Evolutionary conservation across 1,140 invertebrate species (phyloP), one percentile per base, ranked within the genome.

Genomic region (Tenebrio molitor): DNA sequence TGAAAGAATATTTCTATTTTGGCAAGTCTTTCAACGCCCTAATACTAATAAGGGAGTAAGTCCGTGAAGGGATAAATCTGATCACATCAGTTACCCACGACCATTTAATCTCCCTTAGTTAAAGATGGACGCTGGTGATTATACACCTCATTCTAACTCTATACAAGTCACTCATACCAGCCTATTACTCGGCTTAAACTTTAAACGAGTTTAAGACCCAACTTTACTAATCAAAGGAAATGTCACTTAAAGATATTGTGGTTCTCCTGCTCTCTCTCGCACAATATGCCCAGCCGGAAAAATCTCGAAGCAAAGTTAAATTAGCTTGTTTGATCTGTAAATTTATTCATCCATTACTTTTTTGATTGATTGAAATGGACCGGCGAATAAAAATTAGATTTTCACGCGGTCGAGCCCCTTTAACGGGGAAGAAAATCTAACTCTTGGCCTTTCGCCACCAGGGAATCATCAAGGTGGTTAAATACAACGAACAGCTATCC

Each of bases 1-100:
- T 23, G 17, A 17, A 58, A 58, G 21, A 58, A 58, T 58, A 58
- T 58, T 58, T 58, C 23, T 58, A 58, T 58, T 58, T 23, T 58
- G 23, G 23, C n/a, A 23, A n/a, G 50, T 23, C 23, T 58, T 58
- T 58, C 44, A 50, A 19, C 44, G 3, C 44, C 44, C 21, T 50
- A 50, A 50, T 50, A 50, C 16, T 50, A 50, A 50, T 50, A 50
- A 50, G 44, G 50, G 50, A 58, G 12, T 58, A 58, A 58, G 21
- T 39, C 50, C 50, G 21, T 25, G 5, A 58, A 29, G 50, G 23
- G 14, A 7, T 58, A 29, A 58, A 58, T 58, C 50, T 58, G 50
- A 58, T 34, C 23, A 29, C 25, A 58, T 58, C 21, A 58, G 21
- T 58, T 50, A n/a, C 50, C 10, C 4, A 25, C 21, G 21, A 25